Percentiles rank a stretch among this genome's conserved stretches.
These are phyloP conservation scores for Macaria liturata DNA, from an alignment of 2,888 invertebrate species.

Conservation along the genomic window DNA sequence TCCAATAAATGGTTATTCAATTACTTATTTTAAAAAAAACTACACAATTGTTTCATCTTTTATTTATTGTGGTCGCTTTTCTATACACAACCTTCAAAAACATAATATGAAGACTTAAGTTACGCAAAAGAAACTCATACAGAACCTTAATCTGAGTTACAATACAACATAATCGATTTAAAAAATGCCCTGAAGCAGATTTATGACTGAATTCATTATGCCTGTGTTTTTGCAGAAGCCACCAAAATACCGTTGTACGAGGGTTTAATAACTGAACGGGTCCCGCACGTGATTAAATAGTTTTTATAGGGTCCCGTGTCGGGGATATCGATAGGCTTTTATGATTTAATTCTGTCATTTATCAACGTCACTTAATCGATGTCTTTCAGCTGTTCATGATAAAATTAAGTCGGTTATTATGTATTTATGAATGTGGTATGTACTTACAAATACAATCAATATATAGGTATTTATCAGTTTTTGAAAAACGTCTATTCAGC, in stretches of 20 bases:
- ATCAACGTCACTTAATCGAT: constrained; percentile 10
- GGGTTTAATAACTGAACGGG: constrained; percentile 12
- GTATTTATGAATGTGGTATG: too few relatives aligned
- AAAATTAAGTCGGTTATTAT: not conserved
- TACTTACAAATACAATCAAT: too few relatives aligned
- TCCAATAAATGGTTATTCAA: too few relatives aligned
- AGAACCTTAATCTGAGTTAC: constrained; percentile 1
- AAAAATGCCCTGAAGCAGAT: constrained; percentile 17
- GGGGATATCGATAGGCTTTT: constrained; percentile 5
- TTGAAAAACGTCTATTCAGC: too few relatives aligned
- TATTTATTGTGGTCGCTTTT: too few relatives aligned
- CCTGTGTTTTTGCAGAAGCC: constrained; percentile 23
- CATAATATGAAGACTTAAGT: too few relatives aligned
- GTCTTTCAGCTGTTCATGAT: constrained; percentile 1
- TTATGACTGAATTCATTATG: constrained; percentile 29
- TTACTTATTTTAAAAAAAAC: too few relatives aligned
- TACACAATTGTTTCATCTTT: too few relatives aligned
- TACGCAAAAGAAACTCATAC: not conserved
- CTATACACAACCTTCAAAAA: too few relatives aligned
- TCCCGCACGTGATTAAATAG: constrained; percentile 21
- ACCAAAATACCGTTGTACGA: constrained; percentile 25
- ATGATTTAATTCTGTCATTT: constrained; percentile 4
- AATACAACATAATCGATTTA: constrained; percentile 5
- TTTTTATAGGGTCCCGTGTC: constrained; percentile 24
- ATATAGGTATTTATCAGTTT: too few relatives aligned